Evolutionary conservation across 2,888 invertebrate genomes (phyloP).

Genomic region (Ophion obscuratus): DNA sequence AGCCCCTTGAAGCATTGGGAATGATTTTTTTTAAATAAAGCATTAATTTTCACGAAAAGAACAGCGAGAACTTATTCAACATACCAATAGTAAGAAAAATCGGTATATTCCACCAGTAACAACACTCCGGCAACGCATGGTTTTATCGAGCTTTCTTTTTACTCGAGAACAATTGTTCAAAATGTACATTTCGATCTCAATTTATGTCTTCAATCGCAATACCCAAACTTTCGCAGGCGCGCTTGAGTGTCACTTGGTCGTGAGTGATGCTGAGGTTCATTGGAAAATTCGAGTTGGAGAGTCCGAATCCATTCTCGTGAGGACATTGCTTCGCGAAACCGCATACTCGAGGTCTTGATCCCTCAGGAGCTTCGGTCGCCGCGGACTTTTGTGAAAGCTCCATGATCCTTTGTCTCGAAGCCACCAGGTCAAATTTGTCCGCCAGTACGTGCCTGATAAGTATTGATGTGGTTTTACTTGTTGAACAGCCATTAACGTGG

Average conservation of each 20-base stretch:
- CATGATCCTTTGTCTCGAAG: conserved; percentile 40
- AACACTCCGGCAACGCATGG: not conserved
- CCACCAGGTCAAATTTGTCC: conserved; percentile 65
- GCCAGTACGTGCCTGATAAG: conserved; percentile 58
- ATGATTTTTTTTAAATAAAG: no score
- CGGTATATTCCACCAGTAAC: not conserved
- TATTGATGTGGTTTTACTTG: conserved; percentile 4
- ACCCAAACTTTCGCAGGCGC: conserved; percentile 44
- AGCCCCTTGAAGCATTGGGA: no score
- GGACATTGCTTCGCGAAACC: conserved; percentile 45
- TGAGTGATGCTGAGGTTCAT: conserved; percentile 61
- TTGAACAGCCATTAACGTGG: not conserved
- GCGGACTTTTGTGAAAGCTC: conserved; percentile 3
- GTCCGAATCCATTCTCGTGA: not conserved
- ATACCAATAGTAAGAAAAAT: not conserved
- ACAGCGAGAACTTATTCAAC: not conserved
- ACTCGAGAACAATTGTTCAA: not conserved
- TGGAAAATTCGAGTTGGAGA: conserved; percentile 33
- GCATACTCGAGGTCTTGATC: conserved; percentile 61
- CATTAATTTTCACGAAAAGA: no score
- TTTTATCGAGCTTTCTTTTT: not conserved
- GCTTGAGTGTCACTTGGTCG: conserved; percentile 60
- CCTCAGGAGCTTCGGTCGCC: conserved; percentile 38
- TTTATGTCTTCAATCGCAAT: conserved; percentile 59
- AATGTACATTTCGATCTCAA: not conserved